Evolutionary conservation across 2,888 invertebrate species (phyloP).

Genomic region (Nezara viridula): DNA sequence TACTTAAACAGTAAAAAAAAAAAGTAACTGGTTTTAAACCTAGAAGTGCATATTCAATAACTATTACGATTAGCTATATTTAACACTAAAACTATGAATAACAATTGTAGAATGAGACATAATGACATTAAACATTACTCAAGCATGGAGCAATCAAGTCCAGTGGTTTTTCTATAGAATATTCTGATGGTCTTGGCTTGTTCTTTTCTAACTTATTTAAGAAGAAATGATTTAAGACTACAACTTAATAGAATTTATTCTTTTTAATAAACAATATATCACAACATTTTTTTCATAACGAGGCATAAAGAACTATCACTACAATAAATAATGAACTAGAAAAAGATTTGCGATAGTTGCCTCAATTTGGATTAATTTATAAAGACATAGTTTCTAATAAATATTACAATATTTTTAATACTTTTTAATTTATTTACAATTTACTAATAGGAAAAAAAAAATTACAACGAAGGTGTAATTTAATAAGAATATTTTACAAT

Average conservation of each 20-base stretch:
- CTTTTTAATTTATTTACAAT: conserved; percentile 29
- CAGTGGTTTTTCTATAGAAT: background rate
- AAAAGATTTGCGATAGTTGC: conserved; percentile 24
- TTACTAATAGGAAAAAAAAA: conserved; percentile 37
- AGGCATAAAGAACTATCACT: conserved; percentile 22
- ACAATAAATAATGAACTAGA: conserved; percentile 43
- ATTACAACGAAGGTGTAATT: background rate
- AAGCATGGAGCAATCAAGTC: conserved; percentile 28
- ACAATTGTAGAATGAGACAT: background rate
- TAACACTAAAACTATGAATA: background rate
- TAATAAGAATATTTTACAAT: conserved; percentile 15
- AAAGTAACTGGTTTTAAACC: background rate
- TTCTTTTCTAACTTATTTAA: conserved; percentile 1
- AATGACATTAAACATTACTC: background rate
- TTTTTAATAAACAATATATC: conserved; percentile 41
- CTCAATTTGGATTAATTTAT: conserved; percentile 40
- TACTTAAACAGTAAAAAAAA: background rate
- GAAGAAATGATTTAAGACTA: conserved; percentile 46
- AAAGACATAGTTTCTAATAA: conserved; percentile 25
- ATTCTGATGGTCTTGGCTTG: background rate
- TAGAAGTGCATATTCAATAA: conserved; percentile 8
- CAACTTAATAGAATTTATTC: conserved; percentile 3
- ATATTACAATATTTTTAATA: conserved; percentile 35
- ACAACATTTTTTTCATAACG: conserved; percentile 37
- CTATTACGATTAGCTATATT: conserved; percentile 21